Conservation (phyloP, 1,140 invertebrate genomes). For the Hydropsyche tenuis region DNA sequence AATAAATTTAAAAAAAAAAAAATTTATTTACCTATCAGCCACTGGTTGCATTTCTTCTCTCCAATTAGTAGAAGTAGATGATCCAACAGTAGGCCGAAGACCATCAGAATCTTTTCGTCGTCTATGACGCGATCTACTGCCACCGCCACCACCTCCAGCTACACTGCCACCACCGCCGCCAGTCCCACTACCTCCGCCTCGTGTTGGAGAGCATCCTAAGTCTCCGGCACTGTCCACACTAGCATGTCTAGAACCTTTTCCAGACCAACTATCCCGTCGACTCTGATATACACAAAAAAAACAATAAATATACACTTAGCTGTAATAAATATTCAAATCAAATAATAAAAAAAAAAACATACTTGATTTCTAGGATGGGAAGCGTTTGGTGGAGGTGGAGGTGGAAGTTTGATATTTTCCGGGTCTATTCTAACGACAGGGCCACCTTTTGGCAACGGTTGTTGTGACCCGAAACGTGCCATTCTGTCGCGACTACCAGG, state of each 20-base stretch:
- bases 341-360: neutral
- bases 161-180: conserved; percentile 5
- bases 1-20: too few relatives aligned
- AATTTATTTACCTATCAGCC: conserved; percentile 26
- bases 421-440: conserved; percentile 32
- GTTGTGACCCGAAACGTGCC: conserved; percentile 4
- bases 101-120: conserved; percentile 31
- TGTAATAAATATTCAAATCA: conserved; percentile 22
- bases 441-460: conserved; percentile 10
- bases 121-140: conserved; percentile 7
- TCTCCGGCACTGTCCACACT: conserved; percentile 45
- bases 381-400: conserved; percentile 40
- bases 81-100: conserved; percentile 26
- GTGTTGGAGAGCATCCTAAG: conserved; percentile 19
- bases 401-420: conserved; percentile 45
- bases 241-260: conserved; percentile 45
- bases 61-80: conserved; percentile 46
- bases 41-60: conserved; percentile 47
- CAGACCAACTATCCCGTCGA: conserved; percentile 48
- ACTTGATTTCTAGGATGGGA: conserved; percentile 48
- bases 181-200: conserved; percentile 20
- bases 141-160: conserved; percentile 10
- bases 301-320: neutral
- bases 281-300: conserved; percentile 36
- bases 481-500: conserved; percentile 39